Evolutionary conservation across 2,797 vertebrate genomes (phyloP).

Genomic region (Sebastolobus alascanus): DNA sequence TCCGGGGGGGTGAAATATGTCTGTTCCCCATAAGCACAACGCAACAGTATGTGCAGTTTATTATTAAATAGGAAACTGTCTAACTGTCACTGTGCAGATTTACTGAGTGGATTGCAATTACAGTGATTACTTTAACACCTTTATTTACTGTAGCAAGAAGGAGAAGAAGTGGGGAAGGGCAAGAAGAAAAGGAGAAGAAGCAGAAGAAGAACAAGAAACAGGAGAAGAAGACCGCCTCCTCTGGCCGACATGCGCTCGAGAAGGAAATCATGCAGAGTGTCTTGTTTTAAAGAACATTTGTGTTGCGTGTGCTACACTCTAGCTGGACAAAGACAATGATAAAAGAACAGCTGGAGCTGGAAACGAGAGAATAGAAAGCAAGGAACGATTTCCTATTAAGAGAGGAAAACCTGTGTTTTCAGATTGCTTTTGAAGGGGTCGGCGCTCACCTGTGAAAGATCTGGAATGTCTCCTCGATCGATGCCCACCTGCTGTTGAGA

Average conservation of each 20-base stretch:
- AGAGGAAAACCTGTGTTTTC: constrained; percentile 2
- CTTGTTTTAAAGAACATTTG: constrained; percentile 47
- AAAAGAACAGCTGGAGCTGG: constrained; percentile 28
- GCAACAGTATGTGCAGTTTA: constrained; percentile 34
- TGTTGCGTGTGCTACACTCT: constrained; percentile 39
- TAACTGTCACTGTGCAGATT: constrained; percentile 59
- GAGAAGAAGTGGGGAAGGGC: constrained; percentile 56
- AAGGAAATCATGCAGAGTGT: constrained; percentile 79
- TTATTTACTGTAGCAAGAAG: constrained; percentile 85
- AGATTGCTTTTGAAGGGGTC: neutral
- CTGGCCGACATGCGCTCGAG: constrained; percentile 78
- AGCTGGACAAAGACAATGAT: constrained; percentile 44
- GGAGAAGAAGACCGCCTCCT: constrained; percentile 57
- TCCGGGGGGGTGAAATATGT: constrained; percentile 44
- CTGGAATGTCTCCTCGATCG: constrained; percentile 98
- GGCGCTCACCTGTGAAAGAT: constrained; percentile 94
- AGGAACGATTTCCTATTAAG: neutral
- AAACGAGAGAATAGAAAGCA: constrained; percentile 27
- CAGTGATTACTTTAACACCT: constrained; percentile 72
- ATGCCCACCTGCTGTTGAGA: constrained; percentile 96
- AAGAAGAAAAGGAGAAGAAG: constrained; percentile 49
- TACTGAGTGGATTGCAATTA: constrained; percentile 27
- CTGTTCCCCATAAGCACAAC: constrained; percentile 35
- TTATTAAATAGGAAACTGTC: constrained; percentile 36
- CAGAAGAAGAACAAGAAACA: constrained; percentile 33